Conservation (phyloP, 53 echinoderm and acorn worm genomes). For the Patiria pectinifera region DNA sequence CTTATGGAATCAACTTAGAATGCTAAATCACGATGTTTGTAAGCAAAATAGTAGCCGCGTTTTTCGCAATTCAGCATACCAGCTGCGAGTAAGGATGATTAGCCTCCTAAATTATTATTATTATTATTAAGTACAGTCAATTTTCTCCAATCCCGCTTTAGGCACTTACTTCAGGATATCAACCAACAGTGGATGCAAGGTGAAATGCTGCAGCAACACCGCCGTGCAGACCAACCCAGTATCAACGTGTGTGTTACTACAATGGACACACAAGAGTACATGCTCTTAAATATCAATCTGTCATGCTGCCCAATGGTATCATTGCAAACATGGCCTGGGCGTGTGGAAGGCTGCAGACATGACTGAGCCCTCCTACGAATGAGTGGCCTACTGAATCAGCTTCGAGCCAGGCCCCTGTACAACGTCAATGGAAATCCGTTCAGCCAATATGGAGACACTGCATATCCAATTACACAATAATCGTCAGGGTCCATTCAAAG, state of each 20-base stretch:
- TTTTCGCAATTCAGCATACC: too few relatives aligned
- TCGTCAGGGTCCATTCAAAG: conserved; percentile 3
- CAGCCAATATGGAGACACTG: not conserved
- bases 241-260: not conserved
- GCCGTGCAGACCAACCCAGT: conserved; percentile 1
- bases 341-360: conserved; percentile 17
- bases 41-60: not conserved
- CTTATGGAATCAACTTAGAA: too few relatives aligned
- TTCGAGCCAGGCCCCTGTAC: not conserved
- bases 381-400: not conserved
- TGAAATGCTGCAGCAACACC: conserved; percentile 12
- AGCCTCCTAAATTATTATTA: too few relatives aligned
- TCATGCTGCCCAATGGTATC: conserved; percentile 16
- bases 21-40: too few relatives aligned
- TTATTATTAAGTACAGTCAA: too few relatives aligned
- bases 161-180: conserved; percentile 33
- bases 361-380: conserved; percentile 7
- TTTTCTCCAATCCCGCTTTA: conserved; percentile 14
- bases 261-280: conserved; percentile 6
- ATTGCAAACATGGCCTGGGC: conserved; percentile 12
- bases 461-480: conserved; percentile 4
- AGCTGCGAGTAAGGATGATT: too few relatives aligned
- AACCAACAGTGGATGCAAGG: not conserved
- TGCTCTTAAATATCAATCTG: conserved; percentile 13
- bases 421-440: not conserved